Base-by-base conservation (phyloP, 2,888 invertebrate genomes). In the Pollenia labialis region DNA sequence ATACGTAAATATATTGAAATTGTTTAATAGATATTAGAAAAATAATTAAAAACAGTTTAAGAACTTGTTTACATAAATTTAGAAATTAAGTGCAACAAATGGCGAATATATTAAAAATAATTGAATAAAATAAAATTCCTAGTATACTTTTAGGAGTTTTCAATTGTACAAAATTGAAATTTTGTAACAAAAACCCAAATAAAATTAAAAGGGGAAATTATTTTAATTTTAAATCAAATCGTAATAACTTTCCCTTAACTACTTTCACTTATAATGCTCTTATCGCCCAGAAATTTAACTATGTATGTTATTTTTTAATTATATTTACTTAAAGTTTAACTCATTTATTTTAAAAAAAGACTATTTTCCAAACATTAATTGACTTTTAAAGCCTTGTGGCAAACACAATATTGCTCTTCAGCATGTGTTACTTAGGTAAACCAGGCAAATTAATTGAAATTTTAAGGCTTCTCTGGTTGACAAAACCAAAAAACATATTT, bases 351-450 rank as follows among this genome's bases (percentile, higher is more conserved):
- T 10, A 14, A 62, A 32, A 32, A 32, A 32, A 32, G 6, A 56
- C 23, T 56, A 56, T 56, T 56, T 23, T 11, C 23, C 18, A 32
- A 60, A 75, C 14, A 81, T 76, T 69, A 76, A 76, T 76, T 76
- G 54, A 62, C 76, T 69, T 82, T 82, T 54, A 69, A 62, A 76
- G 69, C 75, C 82, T 76, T 60, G 76, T 76, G 68, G 82, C 82
- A 76, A 82, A 75, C 52, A 44, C 8, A 60, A 52, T 82, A 44
- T 10, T 6, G n/a, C n/a, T 1, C 60, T 9, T 42, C 18, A 18
- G 60, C 40, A 69, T 46, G 14, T 80, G 60, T 71, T 42, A 52
- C 50, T 52, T 69, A 16, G 60, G 16, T 46, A 52, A 44, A 66
- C 66, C 58, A 60, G n/a, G 16, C 12, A 56, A 56, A 56, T 56